Conservation (phyloP, 2,113 vertebrate species). For the Triplophysa tibetana region DNA sequence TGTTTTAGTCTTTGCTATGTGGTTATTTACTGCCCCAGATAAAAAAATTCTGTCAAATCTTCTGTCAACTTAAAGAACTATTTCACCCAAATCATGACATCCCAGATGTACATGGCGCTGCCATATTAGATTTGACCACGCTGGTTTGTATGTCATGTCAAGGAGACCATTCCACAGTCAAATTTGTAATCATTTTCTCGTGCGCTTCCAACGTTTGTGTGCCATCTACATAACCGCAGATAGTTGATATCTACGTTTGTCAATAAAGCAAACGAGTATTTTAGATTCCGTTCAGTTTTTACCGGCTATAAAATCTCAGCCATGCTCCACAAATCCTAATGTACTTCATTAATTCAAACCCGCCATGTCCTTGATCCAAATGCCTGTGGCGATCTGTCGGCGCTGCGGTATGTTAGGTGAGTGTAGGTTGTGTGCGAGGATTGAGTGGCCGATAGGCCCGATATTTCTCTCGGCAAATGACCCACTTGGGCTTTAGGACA, state of each 20-base stretch:
- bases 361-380: constrained; percentile 51
- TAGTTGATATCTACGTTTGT: not conserved
- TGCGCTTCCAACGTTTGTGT: not conserved
- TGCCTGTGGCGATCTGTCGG: constrained; percentile 42
- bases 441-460: constrained; percentile 50
- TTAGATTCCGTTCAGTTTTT: constrained; percentile 15
- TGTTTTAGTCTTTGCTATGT: no score
- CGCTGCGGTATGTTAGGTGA: constrained; percentile 44
- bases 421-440: constrained; percentile 14
- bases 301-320: constrained; percentile 33
- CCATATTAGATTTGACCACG: no score
- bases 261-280: constrained; percentile 24
- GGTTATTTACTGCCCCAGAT: no score
- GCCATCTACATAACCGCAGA: not conserved
- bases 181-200: constrained; percentile 7
- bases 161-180: not conserved
- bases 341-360: constrained; percentile 50
- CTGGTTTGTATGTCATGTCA: no score
- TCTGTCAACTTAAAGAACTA: no score
- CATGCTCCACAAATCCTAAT: constrained; percentile 49
- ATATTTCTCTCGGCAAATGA: constrained; percentile 55
- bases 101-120: no score
- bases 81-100: no score
- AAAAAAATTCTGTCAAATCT: no score
- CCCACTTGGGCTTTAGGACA: constrained; percentile 58